phyloP scores from a whole-genome alignment of 2,113 vertebrate genomes.

The Ctenodactylus gundi region DNA sequence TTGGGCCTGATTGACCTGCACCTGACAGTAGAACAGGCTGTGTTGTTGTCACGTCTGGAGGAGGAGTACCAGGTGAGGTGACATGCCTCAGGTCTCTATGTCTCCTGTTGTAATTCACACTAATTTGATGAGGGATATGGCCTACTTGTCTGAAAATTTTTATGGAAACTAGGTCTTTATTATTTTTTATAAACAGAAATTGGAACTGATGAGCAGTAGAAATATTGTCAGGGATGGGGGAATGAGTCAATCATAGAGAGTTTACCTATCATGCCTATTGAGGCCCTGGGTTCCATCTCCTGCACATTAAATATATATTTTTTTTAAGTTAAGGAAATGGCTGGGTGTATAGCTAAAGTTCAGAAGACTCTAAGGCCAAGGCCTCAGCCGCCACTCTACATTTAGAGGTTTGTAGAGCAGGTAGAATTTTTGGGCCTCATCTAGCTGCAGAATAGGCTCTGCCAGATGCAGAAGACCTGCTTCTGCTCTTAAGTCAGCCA shows the following conservation, averaged over 20 bases:
- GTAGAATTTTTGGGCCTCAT: neutral
- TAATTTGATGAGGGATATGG: neutral
- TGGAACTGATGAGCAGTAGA: neutral
- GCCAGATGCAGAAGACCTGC: no score
- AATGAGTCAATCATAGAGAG: neutral
- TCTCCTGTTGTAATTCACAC: neutral
- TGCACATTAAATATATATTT: no score
- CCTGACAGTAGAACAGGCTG: constrained; percentile 94
- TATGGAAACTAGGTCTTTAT: neutral
- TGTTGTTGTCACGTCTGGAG: constrained; percentile 95
- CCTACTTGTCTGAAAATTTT: neutral
- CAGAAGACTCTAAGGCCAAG: neutral
- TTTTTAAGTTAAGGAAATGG: no score
- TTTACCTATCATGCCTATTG: neutral
- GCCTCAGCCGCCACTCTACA: neutral
- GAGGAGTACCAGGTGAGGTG: constrained; percentile 95
- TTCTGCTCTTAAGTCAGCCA: neutral
- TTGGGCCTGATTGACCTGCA: constrained; percentile 92
- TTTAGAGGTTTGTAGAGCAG: neutral
- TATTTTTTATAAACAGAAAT: neutral
- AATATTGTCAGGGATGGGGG: neutral
- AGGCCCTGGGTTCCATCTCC: neutral
- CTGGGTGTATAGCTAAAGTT: neutral
- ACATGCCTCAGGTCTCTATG: rapidly evolving
- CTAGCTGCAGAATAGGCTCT: neutral